Conservation (phyloP, 2,888 invertebrate species). For the Diploptera punctata region DNA sequence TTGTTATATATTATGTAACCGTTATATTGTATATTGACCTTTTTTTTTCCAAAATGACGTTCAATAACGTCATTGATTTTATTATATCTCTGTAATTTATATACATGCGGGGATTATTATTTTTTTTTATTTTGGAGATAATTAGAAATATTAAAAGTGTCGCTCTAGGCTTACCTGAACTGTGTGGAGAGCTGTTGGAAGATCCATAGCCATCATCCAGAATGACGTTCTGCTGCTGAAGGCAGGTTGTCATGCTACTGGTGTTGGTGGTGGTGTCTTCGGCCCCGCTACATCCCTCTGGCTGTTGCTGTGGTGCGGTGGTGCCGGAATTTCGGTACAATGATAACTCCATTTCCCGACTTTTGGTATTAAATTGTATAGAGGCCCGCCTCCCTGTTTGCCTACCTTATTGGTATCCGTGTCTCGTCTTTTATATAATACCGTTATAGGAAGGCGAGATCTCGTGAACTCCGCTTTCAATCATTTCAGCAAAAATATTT, state of each 20-base stretch:
- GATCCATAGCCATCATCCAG: constrained; percentile 72
- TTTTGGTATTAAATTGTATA: no score
- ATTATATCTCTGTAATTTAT: no score
- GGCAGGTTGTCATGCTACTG: background rate
- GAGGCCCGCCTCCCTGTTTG: background rate
- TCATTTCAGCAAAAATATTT: background rate
- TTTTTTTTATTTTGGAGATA: no score
- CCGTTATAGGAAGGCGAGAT: background rate
- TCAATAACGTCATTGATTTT: no score
- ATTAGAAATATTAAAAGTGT: no score
- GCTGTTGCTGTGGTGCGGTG: background rate
- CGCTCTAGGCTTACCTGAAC: constrained; percentile 63
- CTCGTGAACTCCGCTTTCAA: background rate
- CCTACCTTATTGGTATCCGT: constrained; percentile 10
- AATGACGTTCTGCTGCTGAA: constrained; percentile 46
- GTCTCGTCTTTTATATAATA: background rate
- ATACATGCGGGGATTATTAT: no score
- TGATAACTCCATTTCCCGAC: background rate
- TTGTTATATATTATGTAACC: no score
- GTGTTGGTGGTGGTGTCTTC: constrained; percentile 1
- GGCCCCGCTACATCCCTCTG: background rate
- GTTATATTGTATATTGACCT: no score
- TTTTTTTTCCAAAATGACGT: no score
- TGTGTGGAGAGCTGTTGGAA: constrained; percentile 69
- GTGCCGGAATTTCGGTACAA: background rate